Conservation (phyloP, 1,140 invertebrate species). For the Chironomus striatipennis region DNA sequence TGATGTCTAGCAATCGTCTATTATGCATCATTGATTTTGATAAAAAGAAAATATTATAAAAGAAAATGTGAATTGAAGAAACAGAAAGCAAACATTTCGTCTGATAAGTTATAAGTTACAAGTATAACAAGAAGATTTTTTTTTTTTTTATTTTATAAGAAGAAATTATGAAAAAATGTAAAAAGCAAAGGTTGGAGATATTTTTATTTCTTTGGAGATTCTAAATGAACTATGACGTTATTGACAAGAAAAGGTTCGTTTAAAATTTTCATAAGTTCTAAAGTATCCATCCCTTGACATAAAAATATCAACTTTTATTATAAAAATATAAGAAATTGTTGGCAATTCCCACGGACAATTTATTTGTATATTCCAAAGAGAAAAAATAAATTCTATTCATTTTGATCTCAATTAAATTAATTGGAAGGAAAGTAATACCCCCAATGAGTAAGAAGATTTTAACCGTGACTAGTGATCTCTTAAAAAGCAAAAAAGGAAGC, state of each 20-base stretch:
- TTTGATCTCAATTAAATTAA: conserved; percentile 15
- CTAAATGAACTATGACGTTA: neutral
- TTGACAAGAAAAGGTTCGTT: neutral
- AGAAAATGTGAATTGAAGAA: too few relatives aligned
- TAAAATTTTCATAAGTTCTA: too few relatives aligned
- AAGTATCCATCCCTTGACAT: too few relatives aligned
- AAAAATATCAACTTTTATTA: neutral
- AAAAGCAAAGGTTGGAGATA: too few relatives aligned
- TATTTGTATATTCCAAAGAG: conserved; percentile 18
- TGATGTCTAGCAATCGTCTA: conserved; percentile 11
- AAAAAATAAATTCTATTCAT: neutral
- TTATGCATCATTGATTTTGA: conserved; percentile 17
- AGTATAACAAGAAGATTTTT: neutral
- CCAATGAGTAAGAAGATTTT: neutral
- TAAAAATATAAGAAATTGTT: neutral
- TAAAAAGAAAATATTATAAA: too few relatives aligned
- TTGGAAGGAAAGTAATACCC: neutral
- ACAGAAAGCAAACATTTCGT: neutral
- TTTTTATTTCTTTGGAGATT: too few relatives aligned
- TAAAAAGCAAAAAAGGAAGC: neutral
- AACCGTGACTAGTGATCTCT: conserved; percentile 15
- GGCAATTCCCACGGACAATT: neutral
- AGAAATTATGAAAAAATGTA: neutral
- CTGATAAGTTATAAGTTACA: neutral
- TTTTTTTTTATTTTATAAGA: neutral